phyloP scores from a whole-genome alignment of 2,113 vertebrate genomes.

The Anoplopoma fimbria region DNA sequence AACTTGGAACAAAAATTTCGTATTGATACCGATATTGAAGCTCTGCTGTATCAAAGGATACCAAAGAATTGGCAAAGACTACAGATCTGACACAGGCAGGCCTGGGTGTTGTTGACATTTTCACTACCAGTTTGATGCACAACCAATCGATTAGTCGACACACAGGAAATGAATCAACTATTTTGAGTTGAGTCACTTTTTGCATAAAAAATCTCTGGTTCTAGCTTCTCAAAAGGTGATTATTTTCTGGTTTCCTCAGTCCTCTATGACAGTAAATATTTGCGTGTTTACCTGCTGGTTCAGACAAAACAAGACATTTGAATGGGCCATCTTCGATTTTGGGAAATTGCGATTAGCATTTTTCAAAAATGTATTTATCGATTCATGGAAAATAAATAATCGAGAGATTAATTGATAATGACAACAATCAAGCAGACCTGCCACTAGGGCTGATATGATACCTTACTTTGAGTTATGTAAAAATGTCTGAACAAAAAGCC shows the following conservation, averaged over 20 bases:
- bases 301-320: not conserved
- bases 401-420: not conserved
- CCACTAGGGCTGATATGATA: too few relatives aligned
- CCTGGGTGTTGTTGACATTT: not conserved
- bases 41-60: not conserved
- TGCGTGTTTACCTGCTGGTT: not conserved
- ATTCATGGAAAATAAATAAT: not conserved
- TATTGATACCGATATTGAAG: not conserved
- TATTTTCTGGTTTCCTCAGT: not conserved
- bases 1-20: not conserved
- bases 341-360: not conserved
- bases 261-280: not conserved
- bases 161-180: not conserved
- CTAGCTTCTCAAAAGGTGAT: not conserved
- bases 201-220: not conserved
- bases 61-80: not conserved
- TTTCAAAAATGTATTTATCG: too few relatives aligned
- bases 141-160: not conserved
- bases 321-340: not conserved
- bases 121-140: not conserved
- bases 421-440: not conserved
- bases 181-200: not conserved
- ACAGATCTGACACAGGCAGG: not conserved
- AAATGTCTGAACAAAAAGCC: not conserved
- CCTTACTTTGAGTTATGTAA: not conserved